phyloP scores from a whole-genome alignment of 1,140 invertebrate species.

The Hirudo medicinalis region DNA sequence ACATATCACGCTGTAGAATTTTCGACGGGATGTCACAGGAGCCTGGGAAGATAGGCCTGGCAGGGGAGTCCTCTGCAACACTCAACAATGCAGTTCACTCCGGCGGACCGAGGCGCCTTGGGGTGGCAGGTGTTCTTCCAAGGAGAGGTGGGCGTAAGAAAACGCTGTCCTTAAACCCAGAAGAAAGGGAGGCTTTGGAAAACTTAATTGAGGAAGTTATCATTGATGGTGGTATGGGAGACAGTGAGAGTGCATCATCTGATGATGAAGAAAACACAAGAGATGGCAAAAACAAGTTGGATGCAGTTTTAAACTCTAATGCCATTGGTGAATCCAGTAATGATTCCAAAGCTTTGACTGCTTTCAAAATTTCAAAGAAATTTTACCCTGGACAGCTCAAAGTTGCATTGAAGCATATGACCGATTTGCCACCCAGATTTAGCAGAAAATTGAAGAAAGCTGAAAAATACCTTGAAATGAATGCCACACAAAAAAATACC shows the following conservation, averaged over 20 bases:
- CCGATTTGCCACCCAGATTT: constrained; percentile 22
- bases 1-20: too few relatives aligned
- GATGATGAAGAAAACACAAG: constrained; percentile 14
- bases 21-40: too few relatives aligned
- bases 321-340: neutral
- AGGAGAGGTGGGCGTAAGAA: constrained; percentile 19
- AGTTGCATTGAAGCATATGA: constrained; percentile 25
- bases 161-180: constrained; percentile 21
- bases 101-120: too few relatives aligned
- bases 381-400: constrained; percentile 23
- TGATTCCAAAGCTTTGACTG: neutral
- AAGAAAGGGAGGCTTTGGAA: constrained; percentile 23
- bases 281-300: neutral
- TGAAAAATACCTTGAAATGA: constrained; percentile 19
- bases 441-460: constrained; percentile 19
- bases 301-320: neutral
- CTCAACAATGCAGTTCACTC: too few relatives aligned
- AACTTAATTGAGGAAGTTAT: constrained; percentile 24
- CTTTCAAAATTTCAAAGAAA: constrained; percentile 14
- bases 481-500: neutral
- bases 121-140: neutral
- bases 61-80: too few relatives aligned
- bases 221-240: constrained; percentile 20
- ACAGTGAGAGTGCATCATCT: constrained; percentile 18
- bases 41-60: too few relatives aligned